Evolutionary conservation across 2,113 vertebrate genomes (phyloP), one percentile per base, ranked within the genome.

Genomic region (Phyllostomus discolor): DNA sequence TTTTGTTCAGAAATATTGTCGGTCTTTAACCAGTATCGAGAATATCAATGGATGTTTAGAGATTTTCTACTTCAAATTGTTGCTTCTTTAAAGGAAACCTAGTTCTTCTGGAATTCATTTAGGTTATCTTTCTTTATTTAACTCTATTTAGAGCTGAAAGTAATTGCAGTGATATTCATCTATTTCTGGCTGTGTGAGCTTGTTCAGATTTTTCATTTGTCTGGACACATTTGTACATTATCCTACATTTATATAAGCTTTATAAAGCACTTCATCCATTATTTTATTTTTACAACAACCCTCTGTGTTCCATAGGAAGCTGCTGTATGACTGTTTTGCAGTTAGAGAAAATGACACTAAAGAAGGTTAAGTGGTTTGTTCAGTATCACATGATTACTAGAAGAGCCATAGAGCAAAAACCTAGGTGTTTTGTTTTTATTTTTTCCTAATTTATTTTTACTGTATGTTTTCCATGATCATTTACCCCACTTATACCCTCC

Each of bases 261-360:
- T 62, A 16, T 76, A 89, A 91, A 95, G n/a, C 33, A 62, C 7
- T 78, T 59, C 11, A 48, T 82, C 48, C 92, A 24, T 90, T 72
- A 76, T 66, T 84, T 92, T 88, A 82, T 91, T n/a, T 89, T 95
- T 82, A 50, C 38, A 79, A 87, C 48, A 91, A 52, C n/a, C 22
- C 15, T 67, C 38, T 69, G 0, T 75, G 41, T 16, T 48, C 20
- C 38, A 59, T 20, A 73, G 69, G 62, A 76, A 92, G 41, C 87
- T 90, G 67, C 52, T 66, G n/a, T 46, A 24, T 57, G 41, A 66
- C 17, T 9, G 46, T 85, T 84, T 84, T 69, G 48, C 5, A 83
- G 17, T 31, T 78, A 80, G 50, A 89, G 17, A 76, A 57, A 66
- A 91, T 64, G 33, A 79, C 10, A 59, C 1, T 1, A n/a, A 69